Evolutionary conservation across 2,113 vertebrate genomes (phyloP).

Genomic region (Campylomormyrus numenius): DNA sequence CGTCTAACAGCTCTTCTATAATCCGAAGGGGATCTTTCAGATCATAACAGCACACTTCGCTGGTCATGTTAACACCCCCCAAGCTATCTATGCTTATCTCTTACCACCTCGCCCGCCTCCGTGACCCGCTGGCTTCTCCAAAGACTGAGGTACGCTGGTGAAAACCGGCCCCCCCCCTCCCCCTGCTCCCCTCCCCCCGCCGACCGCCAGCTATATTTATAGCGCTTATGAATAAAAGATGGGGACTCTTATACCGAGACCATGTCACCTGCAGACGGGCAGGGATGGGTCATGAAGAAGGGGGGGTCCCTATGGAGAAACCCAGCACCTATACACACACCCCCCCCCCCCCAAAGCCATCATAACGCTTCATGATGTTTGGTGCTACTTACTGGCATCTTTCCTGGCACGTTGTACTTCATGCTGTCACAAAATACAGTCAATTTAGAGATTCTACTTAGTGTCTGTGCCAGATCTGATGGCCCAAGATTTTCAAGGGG

Average conservation of each 20-base stretch:
- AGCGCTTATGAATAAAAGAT: slow-evolving; percentile 20
- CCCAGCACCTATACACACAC: neutral
- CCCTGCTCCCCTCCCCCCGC: no score
- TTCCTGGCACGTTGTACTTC: neutral
- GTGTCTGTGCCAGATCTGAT: neutral
- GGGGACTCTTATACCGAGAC: neutral
- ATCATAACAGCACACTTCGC: neutral
- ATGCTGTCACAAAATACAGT: neutral
- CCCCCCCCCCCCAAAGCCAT: neutral
- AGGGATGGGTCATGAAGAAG: neutral
- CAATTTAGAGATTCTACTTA: neutral
- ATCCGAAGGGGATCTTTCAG: neutral
- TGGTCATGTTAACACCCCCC: neutral
- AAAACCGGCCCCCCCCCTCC: neutral
- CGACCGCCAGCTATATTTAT: neutral
- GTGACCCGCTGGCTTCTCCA: neutral
- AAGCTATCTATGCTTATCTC: neutral
- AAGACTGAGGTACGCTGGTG: neutral
- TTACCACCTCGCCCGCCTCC: neutral
- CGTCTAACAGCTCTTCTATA: neutral
- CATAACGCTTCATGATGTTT: neutral
- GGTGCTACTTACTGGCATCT: neutral
- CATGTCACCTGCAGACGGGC: neutral
- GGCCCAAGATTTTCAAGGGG: neutral
- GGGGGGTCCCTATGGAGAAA: neutral